Evolutionary conservation across 1,140 invertebrate genomes (phyloP), one percentile per base, ranked within the genome.

Genomic region (Temnothorax curvispinosus): DNA sequence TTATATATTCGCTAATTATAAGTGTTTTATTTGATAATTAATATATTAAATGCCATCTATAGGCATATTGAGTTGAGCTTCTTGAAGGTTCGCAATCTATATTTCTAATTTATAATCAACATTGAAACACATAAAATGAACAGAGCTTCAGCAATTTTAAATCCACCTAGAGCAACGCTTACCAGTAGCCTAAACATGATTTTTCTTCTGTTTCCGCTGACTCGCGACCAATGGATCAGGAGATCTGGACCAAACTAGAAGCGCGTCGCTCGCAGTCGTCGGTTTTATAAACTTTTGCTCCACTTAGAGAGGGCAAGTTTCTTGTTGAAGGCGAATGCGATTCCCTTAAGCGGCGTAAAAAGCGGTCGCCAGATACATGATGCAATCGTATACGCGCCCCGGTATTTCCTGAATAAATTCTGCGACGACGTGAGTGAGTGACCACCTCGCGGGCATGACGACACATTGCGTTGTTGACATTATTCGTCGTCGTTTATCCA

Each of bases 271-370:
- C 71, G 54, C 84, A 87, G 62, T 77, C 13, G 65, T 58, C 7
- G 89, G 89, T 94, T 95, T 95, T 95, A 95, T 95, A 95, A 95
- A 95, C 94, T 95, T 94, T 93, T 92, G 91, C 90, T 90, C 90
- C 90, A 91, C 86, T 92, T 91, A 77, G 80, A 38, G 74, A 86
- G 78, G 86, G 78, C 88, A 89, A 64, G 90, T 90, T 89, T 87
- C 64, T 71, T 72, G 64, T 35, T 58, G 18, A 41, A 92, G 91
- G 89, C 91, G 88, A 92, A 93, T 93, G 92, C 89, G 93, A 94
- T 95, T 95, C 94, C 94, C 94, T 94, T 95, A 95, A 94, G 85
- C 78, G 93, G 94, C 60, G 91, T 90, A 95, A 94, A 95, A 94
- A 95, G 93, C 88, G 78, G 93, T 91, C 84, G 86, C 88, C 85